Conservation (phyloP, 2,888 invertebrate species). For the Temnothorax rugatulus region DNA sequence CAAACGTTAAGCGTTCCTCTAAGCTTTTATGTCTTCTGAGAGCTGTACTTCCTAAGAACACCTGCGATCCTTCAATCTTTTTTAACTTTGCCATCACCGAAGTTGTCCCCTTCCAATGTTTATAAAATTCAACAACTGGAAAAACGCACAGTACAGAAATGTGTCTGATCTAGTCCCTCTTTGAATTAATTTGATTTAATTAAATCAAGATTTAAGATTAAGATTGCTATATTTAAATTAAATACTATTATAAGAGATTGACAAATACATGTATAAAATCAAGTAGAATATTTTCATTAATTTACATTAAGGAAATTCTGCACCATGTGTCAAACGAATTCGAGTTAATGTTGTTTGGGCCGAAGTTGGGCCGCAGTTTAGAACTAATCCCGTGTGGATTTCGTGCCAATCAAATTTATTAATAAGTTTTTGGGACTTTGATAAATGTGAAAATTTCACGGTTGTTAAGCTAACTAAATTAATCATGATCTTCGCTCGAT, state of each 20-base stretch:
- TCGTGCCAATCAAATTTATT: conserved; percentile 33
- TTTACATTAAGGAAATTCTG: not conserved
- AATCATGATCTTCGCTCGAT: not conserved
- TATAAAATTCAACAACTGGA: not conserved
- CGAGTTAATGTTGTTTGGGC: conserved; percentile 14
- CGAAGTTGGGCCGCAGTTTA: not conserved
- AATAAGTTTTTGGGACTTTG: not conserved
- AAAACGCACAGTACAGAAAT: not conserved
- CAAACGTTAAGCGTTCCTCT: conserved; percentile 11
- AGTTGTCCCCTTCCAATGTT: not conserved
- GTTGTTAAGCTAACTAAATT: not conserved
- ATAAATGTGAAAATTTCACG: not conserved
- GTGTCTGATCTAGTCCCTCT: not conserved
- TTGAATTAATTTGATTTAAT: conserved; percentile 13
- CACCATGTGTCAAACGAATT: not conserved
- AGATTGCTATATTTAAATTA: not conserved
- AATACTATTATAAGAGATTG: not conserved
- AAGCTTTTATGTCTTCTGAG: conserved; percentile 29
- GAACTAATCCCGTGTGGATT: conserved; percentile 7
- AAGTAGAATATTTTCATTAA: not conserved
- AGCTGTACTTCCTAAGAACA: not conserved
- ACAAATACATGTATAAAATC: not conserved
- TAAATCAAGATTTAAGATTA: not conserved
- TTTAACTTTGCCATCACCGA: not conserved
- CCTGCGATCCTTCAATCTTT: not conserved